Conservation (phyloP, 2,797 vertebrate species). For the Spinibarbus caldwelli region DNA sequence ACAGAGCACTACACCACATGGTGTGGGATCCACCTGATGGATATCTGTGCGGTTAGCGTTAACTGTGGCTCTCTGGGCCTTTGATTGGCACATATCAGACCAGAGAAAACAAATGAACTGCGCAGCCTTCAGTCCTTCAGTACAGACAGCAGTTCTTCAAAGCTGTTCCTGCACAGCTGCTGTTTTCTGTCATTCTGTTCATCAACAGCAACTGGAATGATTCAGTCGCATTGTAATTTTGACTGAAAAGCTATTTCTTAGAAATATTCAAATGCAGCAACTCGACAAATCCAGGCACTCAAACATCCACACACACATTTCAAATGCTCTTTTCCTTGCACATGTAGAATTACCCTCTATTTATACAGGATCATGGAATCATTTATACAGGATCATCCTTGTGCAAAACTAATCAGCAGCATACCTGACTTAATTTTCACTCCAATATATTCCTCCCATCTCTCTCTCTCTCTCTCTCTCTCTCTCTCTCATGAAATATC, state of each 20-base stretch:
- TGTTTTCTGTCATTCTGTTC: slow-evolving; percentile 56
- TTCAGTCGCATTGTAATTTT: slow-evolving; percentile 30
- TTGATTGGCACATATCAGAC: slow-evolving; percentile 71
- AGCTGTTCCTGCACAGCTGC: slow-evolving; percentile 53
- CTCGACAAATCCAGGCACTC: slow-evolving; percentile 11
- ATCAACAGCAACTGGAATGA: slow-evolving; percentile 68
- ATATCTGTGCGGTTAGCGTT: slow-evolving; percentile 72
- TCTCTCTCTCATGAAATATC: too few species aligned
- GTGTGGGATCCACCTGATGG: slow-evolving; percentile 76
- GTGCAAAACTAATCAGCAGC: slow-evolving; percentile 38
- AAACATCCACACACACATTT: slow-evolving; percentile 30
- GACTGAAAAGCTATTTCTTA: slow-evolving; percentile 1
- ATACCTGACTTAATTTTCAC: slow-evolving; percentile 30
- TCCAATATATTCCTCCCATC: background rate
- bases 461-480: too few species aligned
- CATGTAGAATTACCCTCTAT: slow-evolving; percentile 16
- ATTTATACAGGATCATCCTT: slow-evolving; percentile 34
- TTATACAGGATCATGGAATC: slow-evolving; percentile 28
- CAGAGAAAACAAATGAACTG: background rate
- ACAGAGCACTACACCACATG: slow-evolving; percentile 56
- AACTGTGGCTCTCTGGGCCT: slow-evolving; percentile 74
- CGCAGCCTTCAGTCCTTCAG: background rate
- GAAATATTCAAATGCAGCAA: slow-evolving; percentile 8
- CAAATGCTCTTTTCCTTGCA: background rate
- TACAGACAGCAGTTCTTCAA: background rate